These are phyloP conservation scores for Agrotis exclamationis DNA, from an alignment of 2,888 invertebrate species.

Conservation along the genomic window DNA sequence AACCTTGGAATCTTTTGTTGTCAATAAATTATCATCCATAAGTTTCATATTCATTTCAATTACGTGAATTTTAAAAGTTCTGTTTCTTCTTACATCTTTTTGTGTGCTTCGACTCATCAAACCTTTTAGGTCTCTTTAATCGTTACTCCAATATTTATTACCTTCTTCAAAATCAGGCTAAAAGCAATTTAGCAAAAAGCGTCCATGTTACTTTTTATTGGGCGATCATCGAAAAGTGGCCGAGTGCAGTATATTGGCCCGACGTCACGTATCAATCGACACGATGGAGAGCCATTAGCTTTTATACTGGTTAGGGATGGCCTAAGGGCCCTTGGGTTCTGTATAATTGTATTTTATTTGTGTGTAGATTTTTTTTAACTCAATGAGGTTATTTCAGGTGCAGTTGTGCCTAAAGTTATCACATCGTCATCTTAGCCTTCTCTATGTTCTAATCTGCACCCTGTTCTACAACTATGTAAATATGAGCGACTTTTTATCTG, in stretches of 20 bases:
- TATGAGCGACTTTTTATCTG: too few relatives aligned
- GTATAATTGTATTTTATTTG: neutral
- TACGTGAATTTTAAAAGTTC: too few relatives aligned
- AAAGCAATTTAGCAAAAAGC: constrained; percentile 15
- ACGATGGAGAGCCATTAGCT: constrained; percentile 45
- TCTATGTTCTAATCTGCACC: neutral
- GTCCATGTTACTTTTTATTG: constrained; percentile 14
- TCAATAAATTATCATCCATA: neutral
- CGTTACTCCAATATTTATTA: constrained; percentile 27
- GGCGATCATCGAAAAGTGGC: constrained; percentile 36
- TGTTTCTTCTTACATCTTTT: neutral
- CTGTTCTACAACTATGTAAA: too few relatives aligned
- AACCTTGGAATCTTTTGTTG: neutral
- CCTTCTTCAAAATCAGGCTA: constrained; percentile 31
- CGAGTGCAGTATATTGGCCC: constrained; percentile 38
- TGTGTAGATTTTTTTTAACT: neutral
- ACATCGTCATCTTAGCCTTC: neutral
- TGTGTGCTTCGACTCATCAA: neutral
- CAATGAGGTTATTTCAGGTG: neutral
- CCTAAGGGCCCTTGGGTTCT: constrained; percentile 19
- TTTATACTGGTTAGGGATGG: constrained; percentile 13
- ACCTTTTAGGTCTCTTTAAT: constrained; percentile 3
- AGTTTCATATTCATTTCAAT: neutral
- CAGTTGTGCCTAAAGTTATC: neutral
- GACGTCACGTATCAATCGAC: constrained; percentile 46